Evolutionary conservation across 2,113 vertebrate species (phyloP).

Genomic region (Centropus bengalensis): DNA sequence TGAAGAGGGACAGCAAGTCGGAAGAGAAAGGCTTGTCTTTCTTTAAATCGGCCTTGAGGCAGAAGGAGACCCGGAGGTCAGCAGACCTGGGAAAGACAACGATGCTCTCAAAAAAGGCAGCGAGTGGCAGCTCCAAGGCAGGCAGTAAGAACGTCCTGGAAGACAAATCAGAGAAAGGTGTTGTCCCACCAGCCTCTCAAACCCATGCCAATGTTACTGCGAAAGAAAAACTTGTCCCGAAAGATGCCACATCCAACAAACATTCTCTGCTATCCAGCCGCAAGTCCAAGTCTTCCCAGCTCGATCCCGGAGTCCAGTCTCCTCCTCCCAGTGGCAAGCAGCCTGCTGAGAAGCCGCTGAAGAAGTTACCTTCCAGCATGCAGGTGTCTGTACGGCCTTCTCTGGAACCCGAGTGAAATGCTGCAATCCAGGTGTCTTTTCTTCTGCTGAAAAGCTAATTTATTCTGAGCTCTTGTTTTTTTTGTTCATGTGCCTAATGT

Average conservation of each 20-base stretch:
- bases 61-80: slow-evolving; percentile 92
- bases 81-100: slow-evolving; percentile 92
- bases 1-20: slow-evolving; percentile 89
- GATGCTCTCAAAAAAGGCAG: slow-evolving; percentile 85
- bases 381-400: slow-evolving; percentile 89
- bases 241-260: slow-evolving; percentile 81
- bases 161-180: slow-evolving; percentile 61
- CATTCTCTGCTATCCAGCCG: slow-evolving; percentile 86
- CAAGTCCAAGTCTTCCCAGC: slow-evolving; percentile 91
- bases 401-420: slow-evolving; percentile 89
- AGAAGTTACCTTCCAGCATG: slow-evolving; percentile 89
- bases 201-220: slow-evolving; percentile 39
- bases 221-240: slow-evolving; percentile 78
- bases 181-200: slow-evolving; percentile 34
- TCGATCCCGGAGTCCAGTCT: slow-evolving; percentile 78
- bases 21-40: slow-evolving; percentile 97
- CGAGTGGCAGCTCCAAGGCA: slow-evolving; percentile 78
- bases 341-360: slow-evolving; percentile 81
- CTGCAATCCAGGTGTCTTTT: slow-evolving; percentile 72
- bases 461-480: slow-evolving; percentile 79
- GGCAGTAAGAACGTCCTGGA: slow-evolving; percentile 71
- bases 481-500: slow-evolving; percentile 85
- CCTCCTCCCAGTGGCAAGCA: slow-evolving; percentile 84
- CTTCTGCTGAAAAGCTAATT: slow-evolving; percentile 84
- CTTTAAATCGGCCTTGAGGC: slow-evolving; percentile 92